These are phyloP conservation scores for Trinorchestia longiramus DNA, from an alignment of 1,140 invertebrate species.

Conservation along the genomic window DNA sequence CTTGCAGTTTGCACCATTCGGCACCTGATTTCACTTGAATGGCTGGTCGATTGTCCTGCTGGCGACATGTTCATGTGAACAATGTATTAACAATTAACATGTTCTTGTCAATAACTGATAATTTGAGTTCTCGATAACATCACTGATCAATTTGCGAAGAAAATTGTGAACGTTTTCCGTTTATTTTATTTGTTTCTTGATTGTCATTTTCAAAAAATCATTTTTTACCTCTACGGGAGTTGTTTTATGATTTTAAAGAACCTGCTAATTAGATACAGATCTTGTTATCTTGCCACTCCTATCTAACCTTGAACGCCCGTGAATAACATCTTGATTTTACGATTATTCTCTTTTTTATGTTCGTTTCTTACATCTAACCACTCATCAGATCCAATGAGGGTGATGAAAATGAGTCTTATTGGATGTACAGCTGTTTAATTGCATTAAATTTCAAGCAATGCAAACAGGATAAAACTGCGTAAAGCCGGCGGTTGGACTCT, in stretches of 20 bases:
- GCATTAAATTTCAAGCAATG: not conserved
- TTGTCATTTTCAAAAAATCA: not conserved
- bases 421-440: not conserved
- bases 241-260: not conserved
- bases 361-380: not conserved
- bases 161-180: too few relatives aligned
- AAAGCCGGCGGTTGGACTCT: not conserved
- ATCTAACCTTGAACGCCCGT: not conserved
- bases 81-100: too few relatives aligned
- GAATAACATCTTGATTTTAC: not conserved
- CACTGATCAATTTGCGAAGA: too few relatives aligned
- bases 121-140: too few relatives aligned
- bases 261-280: not conserved
- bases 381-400: not conserved
- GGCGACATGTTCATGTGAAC: too few relatives aligned
- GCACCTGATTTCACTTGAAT: too few relatives aligned
- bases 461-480: not conserved
- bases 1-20: too few relatives aligned
- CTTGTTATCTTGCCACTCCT: not conserved
- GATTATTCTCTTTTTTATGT: not conserved
- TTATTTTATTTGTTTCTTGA: not conserved
- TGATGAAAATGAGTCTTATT: not conserved
- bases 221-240: not conserved
- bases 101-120: too few relatives aligned
- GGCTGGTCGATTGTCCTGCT: too few relatives aligned